Evolutionary conservation across 2,113 vertebrate genomes (phyloP).

Genomic region (Ailurus styani): DNA sequence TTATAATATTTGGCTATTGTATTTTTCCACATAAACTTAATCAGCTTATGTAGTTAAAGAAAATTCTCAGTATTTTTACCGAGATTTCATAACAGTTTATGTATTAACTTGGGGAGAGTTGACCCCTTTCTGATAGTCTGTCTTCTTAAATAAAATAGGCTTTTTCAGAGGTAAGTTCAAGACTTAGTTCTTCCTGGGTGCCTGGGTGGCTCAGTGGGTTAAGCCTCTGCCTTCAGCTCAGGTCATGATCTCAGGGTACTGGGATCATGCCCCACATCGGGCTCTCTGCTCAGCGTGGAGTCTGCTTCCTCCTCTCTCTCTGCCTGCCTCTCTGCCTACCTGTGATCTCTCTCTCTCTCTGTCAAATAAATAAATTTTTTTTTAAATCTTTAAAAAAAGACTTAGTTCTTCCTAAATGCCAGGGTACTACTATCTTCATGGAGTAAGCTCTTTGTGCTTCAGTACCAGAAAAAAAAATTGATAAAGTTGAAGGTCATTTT

Average conservation of each 20-base stretch:
- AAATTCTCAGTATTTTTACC: not conserved
- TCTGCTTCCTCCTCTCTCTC: too few relatives aligned
- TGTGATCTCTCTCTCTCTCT: too few relatives aligned
- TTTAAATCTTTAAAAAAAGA: too few relatives aligned
- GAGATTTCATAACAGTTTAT: not conserved
- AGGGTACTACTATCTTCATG: not conserved
- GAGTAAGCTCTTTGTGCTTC: not conserved
- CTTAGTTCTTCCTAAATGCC: not conserved
- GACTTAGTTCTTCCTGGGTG: not conserved
- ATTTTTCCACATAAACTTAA: conserved; percentile 12
- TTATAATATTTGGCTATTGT: not conserved
- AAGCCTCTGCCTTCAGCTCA: too few relatives aligned
- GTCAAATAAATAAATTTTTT: too few relatives aligned
- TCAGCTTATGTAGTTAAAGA: not conserved
- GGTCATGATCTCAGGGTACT: too few relatives aligned
- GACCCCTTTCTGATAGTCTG: not conserved
- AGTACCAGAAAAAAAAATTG: not conserved
- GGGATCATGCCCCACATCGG: too few relatives aligned
- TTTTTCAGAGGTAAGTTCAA: not conserved
- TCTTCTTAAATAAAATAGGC: not conserved
- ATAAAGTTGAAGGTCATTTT: not conserved
- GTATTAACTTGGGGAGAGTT: not conserved
- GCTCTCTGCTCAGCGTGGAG: too few relatives aligned
- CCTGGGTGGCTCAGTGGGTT: too few relatives aligned
- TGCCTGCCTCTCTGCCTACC: too few relatives aligned